Evolutionary conservation across 2,888 invertebrate species (phyloP), one percentile per base, ranked within the genome.

Genomic region (Oeneis ivallda): DNA sequence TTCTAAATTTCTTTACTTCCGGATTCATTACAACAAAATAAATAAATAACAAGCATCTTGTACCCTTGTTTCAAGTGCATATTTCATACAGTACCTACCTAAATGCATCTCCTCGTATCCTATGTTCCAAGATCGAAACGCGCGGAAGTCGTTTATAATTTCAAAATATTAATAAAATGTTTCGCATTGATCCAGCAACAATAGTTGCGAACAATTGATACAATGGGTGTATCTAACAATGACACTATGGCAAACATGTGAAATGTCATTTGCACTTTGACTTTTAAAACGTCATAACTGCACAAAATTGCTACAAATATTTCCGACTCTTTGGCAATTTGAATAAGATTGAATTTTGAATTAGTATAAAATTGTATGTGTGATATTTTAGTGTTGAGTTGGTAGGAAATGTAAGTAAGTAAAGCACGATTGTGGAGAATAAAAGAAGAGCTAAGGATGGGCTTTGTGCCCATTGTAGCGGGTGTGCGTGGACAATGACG

Each of bases 111-210:
- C 80, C 61, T 74, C 32, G 41, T 32, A 45, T 65, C 65, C 64
- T 26, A 59, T 76, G 69, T 74, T 53, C 71, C 45, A 64, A 47
- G 13, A 60, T 60, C 74, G 66, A 71, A 75, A 75, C 77, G 81
- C 80, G 83, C 88, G 89, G 89, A 91, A 91, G 89, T 91, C 89
- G 83, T 89, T 87, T 87, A 90, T 91, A 91, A 90, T 91, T 91
- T 89, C 85, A 87, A 86, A 88, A 90, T 91, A 92, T 92, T 92
- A 92, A 90, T 92, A 92, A 90, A 91, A 91, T 90, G 91, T 91
- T 90, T 91, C 89, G 79, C 89, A 90, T 90, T 87, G 89, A 90
- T 89, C 81, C 78, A 73, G 64, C 78, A 82, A 89, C 90, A 87
- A 88, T 80, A 75, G 75, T 69, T 71, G 75, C 77, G 84, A 89